A percentile compares a stretch with the other conserved stretches of the same genome.
Conservation (phyloP, 2,888 invertebrate genomes). For the Stomorhina lunata region DNA sequence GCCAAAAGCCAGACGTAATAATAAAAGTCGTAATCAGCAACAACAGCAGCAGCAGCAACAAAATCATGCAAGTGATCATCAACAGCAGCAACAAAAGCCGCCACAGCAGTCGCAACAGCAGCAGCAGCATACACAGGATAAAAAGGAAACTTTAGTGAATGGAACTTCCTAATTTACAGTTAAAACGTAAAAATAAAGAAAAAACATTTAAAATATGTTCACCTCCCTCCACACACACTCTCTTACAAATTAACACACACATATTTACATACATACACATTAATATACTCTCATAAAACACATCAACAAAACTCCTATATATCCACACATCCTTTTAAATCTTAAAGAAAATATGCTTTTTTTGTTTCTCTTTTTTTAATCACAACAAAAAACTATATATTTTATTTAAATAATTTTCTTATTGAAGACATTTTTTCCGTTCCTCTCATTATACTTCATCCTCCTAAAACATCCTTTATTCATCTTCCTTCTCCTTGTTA, state of each 20-base stretch:
- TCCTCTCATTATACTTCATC: conserved; percentile 6
- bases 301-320: conserved; percentile 69
- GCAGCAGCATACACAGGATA: conserved; percentile 73
- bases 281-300: conserved; percentile 56
- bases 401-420: conserved; percentile 42
- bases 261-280: conserved; percentile 9
- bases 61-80: conserved; percentile 71
- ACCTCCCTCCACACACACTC: conserved; percentile 66
- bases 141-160: conserved; percentile 79
- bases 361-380: conserved; percentile 3
- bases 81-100: conserved; percentile 66
- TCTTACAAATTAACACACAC: conserved; percentile 44
- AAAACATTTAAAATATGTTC: conserved; percentile 11
- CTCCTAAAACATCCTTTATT: not conserved
- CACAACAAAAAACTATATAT: conserved; percentile 21
- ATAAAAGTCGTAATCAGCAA: conserved; percentile 75
- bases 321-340: not conserved
- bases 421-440: conserved; percentile 24
- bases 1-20: conserved; percentile 76
- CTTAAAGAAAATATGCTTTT: not conserved
- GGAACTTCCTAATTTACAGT: conserved; percentile 78
- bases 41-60: conserved; percentile 68
- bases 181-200: conserved; percentile 56
- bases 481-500: conserved; percentile 33
- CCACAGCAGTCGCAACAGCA: conserved; percentile 67